Conservation (phyloP, 2,113 vertebrate species). For the Theristicus caerulescens region DNA sequence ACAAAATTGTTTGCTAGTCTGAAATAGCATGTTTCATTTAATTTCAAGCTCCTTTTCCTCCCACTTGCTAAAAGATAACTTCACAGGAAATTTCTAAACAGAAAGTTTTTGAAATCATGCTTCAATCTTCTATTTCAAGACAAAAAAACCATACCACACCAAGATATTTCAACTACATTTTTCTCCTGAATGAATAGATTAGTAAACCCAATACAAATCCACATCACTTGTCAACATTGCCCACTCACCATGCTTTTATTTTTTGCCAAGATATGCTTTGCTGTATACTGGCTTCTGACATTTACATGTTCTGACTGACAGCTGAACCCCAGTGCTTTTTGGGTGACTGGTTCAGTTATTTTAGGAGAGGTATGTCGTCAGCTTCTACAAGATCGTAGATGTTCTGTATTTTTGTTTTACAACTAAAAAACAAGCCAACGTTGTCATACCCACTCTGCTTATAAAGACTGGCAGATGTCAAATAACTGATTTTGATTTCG, state of each 20-base stretch:
- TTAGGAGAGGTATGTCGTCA: background rate
- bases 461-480: constrained; percentile 31
- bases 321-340: background rate
- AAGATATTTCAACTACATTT: background rate
- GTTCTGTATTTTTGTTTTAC: background rate
- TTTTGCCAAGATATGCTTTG: background rate
- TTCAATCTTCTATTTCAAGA: background rate
- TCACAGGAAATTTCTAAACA: constrained; percentile 6
- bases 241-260: constrained; percentile 12
- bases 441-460: background rate
- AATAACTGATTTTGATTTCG: constrained; percentile 19
- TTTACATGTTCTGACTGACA: constrained; percentile 20
- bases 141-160: background rate
- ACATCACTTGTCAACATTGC: background rate
- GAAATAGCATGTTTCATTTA: background rate
- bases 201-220: constrained; percentile 14
- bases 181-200: constrained; percentile 17
- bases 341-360: background rate
- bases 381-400: background rate
- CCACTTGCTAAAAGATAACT: background rate
- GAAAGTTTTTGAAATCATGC: background rate
- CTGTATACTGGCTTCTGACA: background rate
- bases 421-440: background rate
- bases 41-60: background rate
- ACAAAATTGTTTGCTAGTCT: constrained; percentile 5